Evolutionary conservation across 1,140 invertebrate genomes (phyloP), one percentile per base, ranked within the genome.

Genomic region (Pogonognathellus flavescens): DNA sequence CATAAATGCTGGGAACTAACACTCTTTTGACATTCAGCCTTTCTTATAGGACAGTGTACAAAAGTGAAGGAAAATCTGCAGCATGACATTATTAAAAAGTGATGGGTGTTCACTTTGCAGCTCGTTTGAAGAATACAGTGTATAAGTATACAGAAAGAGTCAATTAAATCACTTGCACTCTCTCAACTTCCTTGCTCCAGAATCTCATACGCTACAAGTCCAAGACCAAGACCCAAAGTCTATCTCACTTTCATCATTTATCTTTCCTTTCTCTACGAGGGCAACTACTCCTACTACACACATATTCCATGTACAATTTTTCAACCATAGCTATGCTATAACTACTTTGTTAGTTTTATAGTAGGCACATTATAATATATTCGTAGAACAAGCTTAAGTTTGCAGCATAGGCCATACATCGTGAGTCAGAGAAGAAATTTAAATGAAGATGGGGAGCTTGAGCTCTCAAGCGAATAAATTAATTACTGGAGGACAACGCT

Each of bases 401-500:
- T 72, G n/a, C 41, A 13, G 7, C 25, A 11, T 1, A 72, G n/a
- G 22, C 18, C 25, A 72, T 41, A 72, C 8, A 31, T 41, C 25
- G 25, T 49, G 1, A 57, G 11, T 14, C n/a, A 76, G 31, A 76
- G 25, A 31, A 76, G 70, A 31, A 76, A 76, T 76, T 76, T 53
- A 81, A 57, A 81, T 81, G 80, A 53, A 81, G 53, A 81, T 25
- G 80, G 31, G 80, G 52, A 81, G 80, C 80, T 81, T 50, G 52
- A 81, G 80, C 80, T 81, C 55, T 81, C 18, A 81, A 81, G 50
- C 53, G 50, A 20, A 81, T 81, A 81, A 81, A 81, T 81, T 81
- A 81, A 81, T 81, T 81, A 81, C 11, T 18, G 16, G 20, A 25
- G 53, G 53, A 81, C 80, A 81, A 81, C 41, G 70, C 70, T 76